Evolutionary conservation across 2,797 vertebrate species (phyloP), one percentile per base, ranked within the genome.

Genomic region (Pagetopsis macropterus): DNA sequence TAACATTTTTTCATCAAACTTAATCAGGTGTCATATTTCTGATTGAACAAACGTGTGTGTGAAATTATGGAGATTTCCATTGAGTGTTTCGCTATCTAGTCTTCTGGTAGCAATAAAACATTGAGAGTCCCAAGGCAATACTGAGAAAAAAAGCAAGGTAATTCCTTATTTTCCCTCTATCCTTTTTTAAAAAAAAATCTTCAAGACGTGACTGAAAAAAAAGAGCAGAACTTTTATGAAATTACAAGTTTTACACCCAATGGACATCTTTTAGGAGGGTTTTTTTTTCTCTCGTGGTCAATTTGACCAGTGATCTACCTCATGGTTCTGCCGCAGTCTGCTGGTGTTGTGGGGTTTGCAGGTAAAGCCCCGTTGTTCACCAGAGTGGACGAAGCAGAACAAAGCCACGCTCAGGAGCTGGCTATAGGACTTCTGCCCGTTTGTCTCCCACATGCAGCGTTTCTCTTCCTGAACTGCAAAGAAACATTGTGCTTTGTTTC

Each of bases 221-320:
- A 69, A 80, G 76, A 91, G 85, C 82, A 41, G 94, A 94, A 87
- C 95, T 96, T 96, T 96, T 95, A 90, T 95, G 92, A 93, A 95
- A 93, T 95, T 93, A 81, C 92, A 78, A 61, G 81, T 90, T 87
- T 90, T 83, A 88, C 86, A 88, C 75, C 72, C 75, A 87, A 69
- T 56, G 75, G 84, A 87, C 78, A 81, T 91, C 75, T 95, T 95
- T 94, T 90, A 88, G 93, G 94, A 94, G 89, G 70, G 94, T 95
- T 95, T 82, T 95, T 95, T 95, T 95, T 95, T 94, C 96, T 98
- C 96, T 96, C 95, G 95, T 96, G 96, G 96, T 96, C 95, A 86
- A 79, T 95, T 93, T 95, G 97, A 96, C 97, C 96, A 92, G 94
- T 96, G 96, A 98, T 98, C 97, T 99, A 99, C 98, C 97, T 99